Conservation (phyloP, 2,797 vertebrate genomes). For the Gambusia yucatana region DNA sequence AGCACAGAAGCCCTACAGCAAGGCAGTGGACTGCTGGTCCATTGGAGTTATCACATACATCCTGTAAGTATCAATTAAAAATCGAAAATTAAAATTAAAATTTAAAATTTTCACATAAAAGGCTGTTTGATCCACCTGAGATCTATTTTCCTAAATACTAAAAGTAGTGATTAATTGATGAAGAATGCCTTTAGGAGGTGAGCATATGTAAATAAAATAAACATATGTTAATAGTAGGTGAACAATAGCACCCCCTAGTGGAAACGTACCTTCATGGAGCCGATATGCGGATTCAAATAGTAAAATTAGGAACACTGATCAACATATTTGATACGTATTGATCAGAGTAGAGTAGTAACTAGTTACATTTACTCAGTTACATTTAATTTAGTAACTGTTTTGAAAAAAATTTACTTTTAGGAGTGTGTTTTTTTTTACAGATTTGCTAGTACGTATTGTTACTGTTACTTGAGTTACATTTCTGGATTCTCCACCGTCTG, state of each 20-base stretch:
- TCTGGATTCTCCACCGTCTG: no score
- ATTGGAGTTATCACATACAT: slow-evolving; percentile 99
- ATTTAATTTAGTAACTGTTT: no score
- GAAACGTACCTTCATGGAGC: not conserved
- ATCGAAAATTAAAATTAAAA: no score
- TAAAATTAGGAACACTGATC: not conserved
- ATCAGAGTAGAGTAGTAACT: no score
- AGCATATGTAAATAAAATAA: not conserved
- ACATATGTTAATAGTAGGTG: not conserved
- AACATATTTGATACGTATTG: no score
- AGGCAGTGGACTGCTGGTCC: slow-evolving; percentile 98
- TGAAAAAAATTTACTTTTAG: no score
- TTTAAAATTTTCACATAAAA: slow-evolving; percentile 42
- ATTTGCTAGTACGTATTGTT: no score
- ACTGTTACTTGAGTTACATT: no score
- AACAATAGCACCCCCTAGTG: slow-evolving; percentile 1
- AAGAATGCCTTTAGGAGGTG: not conserved
- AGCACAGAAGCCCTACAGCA: slow-evolving; percentile 97
- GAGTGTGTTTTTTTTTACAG: no score
- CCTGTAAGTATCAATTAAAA: slow-evolving; percentile 84
- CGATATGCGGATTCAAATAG: not conserved
- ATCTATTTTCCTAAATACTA: not conserved
- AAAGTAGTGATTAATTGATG: not conserved
- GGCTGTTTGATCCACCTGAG: not conserved
- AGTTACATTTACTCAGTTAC: no score